Percentiles rank a stretch among this genome's conserved stretches.
phyloP scores from a whole-genome alignment of 2,797 vertebrate species.

The Enteromius fasciolatus region DNA sequence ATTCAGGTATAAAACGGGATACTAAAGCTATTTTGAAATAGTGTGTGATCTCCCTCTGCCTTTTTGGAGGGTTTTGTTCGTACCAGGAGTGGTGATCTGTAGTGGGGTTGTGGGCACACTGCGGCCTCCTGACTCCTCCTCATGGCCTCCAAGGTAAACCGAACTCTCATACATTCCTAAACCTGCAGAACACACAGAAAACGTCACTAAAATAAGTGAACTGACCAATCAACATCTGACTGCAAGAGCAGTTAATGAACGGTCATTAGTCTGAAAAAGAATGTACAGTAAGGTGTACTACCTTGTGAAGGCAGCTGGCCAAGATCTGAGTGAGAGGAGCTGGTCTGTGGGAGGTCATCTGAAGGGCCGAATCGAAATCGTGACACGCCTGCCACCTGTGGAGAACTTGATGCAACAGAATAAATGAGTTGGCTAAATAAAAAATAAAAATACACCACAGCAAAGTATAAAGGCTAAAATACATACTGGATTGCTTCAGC shows the following conservation, averaged over 20 bases:
- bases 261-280: background rate
- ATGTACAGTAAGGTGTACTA: constrained; percentile 59
- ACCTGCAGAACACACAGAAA: constrained; percentile 73
- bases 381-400: constrained; percentile 91
- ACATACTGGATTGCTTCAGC: constrained; percentile 95
- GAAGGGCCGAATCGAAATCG: constrained; percentile 89
- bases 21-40: background rate
- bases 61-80: too few relatives aligned
- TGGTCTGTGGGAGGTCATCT: constrained; percentile 90
- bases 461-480: background rate
- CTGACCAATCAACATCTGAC: background rate
- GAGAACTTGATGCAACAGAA: constrained; percentile 77
- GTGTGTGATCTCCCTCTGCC: too few relatives aligned
- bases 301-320: constrained; percentile 94
- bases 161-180: constrained; percentile 94
- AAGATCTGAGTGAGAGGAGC: constrained; percentile 90
- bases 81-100: constrained; percentile 89
- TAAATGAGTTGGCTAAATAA: background rate
- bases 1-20: background rate
- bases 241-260: background rate
- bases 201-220: background rate
- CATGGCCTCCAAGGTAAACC: constrained; percentile 85
- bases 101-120: constrained; percentile 92
- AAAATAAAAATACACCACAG: background rate
- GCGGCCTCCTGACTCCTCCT: constrained; percentile 93